Percentiles rank a stretch among this genome's conserved stretches.
Evolutionary conservation across 2,113 vertebrate genomes (phyloP).

Genomic region (Muntiacus reevesi): DNA sequence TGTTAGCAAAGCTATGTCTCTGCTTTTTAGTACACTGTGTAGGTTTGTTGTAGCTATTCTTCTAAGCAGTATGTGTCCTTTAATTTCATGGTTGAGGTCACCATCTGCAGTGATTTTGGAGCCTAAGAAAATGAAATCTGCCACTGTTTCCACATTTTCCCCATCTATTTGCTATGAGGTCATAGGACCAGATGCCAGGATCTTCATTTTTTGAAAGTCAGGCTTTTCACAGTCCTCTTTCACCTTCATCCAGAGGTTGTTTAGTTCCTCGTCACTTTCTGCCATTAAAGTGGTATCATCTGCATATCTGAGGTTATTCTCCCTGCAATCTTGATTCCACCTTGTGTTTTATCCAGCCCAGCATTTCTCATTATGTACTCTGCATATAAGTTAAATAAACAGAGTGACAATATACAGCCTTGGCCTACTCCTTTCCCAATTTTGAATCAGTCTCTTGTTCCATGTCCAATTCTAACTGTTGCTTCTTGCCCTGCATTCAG

Average conservation of each 20-base stretch:
- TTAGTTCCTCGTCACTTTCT: not conserved
- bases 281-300: not conserved
- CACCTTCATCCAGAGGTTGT: not conserved
- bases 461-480: not conserved
- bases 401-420: not conserved
- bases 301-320: not conserved
- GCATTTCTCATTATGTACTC: not conserved
- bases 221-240: not conserved
- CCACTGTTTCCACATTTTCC: not conserved
- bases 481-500: not conserved
- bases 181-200: rapidly evolving
- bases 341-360: not conserved
- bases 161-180: not conserved
- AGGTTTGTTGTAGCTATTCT: not conserved
- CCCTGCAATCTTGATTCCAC: not conserved
- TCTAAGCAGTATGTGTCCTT: not conserved
- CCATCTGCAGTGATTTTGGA: not conserved
- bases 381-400: not conserved
- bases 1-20: not conserved
- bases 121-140: not conserved
- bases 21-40: not conserved
- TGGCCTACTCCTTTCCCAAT: not conserved
- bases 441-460: not conserved
- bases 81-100: not conserved
- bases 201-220: not conserved